A percentile compares a stretch with the other conserved stretches of the same genome.
These are phyloP conservation scores for Pocota personata DNA, from an alignment of 2,888 invertebrate genomes.

Conservation along the genomic window DNA sequence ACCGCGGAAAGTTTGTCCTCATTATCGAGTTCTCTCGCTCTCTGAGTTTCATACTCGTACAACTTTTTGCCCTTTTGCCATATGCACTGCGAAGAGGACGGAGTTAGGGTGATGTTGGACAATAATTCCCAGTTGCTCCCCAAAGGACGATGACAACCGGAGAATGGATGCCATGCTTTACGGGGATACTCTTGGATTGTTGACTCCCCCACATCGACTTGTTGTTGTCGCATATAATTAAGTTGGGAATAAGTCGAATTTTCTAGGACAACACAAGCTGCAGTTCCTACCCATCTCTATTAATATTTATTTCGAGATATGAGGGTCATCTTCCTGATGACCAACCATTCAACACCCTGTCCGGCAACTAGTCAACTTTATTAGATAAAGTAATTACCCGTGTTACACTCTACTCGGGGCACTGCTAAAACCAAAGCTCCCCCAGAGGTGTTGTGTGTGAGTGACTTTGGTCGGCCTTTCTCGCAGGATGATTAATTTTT, in stretches of 20 bases:
- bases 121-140: slow-evolving; percentile 19
- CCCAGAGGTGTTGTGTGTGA: slow-evolving; percentile 33
- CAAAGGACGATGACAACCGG: slow-evolving; percentile 3
- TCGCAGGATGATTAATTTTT: slow-evolving; percentile 45
- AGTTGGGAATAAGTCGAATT: slow-evolving; percentile 49
- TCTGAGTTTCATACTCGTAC: neutral
- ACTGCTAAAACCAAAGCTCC: slow-evolving; percentile 7
- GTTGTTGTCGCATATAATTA: slow-evolving; percentile 51
- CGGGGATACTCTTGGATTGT: neutral
- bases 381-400: slow-evolving; percentile 32
- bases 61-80: slow-evolving; percentile 9
- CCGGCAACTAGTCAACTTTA: slow-evolving; percentile 35
- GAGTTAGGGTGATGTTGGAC: neutral
- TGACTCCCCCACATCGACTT: neutral
- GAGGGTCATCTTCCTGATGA: slow-evolving; percentile 34
- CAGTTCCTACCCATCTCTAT: slow-evolving; percentile 4
- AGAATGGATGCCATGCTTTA: neutral
- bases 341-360: slow-evolving; percentile 26
- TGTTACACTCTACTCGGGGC: slow-evolving; percentile 15
- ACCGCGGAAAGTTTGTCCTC: slow-evolving; percentile 25
- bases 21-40: slow-evolving; percentile 21
- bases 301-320: slow-evolving; percentile 18
- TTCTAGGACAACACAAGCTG: slow-evolving; percentile 2
- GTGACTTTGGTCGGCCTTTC: slow-evolving; percentile 33
- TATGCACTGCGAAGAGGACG: slow-evolving; percentile 3